Percentiles rank a stretch among this genome's conserved stretches.
Evolutionary conservation across 2,888 invertebrate species (phyloP).

Genomic region (Lithophane leautieri): DNA sequence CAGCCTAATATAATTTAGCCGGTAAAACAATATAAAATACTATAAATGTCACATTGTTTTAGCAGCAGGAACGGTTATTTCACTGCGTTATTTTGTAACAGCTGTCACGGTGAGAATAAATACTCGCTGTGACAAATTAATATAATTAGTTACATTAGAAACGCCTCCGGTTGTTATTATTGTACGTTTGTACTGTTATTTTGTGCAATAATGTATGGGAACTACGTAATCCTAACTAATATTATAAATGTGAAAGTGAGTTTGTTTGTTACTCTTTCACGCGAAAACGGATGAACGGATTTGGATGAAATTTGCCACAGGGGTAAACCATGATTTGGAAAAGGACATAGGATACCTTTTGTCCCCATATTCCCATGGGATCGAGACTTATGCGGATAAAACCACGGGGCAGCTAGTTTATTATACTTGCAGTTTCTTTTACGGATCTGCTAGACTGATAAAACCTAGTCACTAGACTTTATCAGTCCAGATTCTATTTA

Average conservation of each 20-base stretch:
- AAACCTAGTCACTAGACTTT: not conserved
- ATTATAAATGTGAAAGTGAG: too few relatives aligned
- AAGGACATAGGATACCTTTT: too few relatives aligned
- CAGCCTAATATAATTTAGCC: slow-evolving; percentile 23
- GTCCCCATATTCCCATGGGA: too few relatives aligned
- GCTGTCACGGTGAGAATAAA: slow-evolving; percentile 29
- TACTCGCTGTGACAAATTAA: slow-evolving; percentile 45
- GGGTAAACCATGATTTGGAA: too few relatives aligned
- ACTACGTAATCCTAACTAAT: not conserved
- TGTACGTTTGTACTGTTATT: slow-evolving; percentile 15
- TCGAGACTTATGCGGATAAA: too few relatives aligned
- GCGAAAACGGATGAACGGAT: too few relatives aligned
- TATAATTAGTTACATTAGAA: slow-evolving; percentile 32
- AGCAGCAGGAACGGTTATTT: slow-evolving; percentile 2
- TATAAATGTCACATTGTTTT: slow-evolving; percentile 53
- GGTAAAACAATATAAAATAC: slow-evolving; percentile 20
- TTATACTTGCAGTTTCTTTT: not conserved
- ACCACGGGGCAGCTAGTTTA: not conserved
- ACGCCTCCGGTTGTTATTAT: slow-evolving; percentile 4
- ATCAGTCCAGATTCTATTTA: not conserved
- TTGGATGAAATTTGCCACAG: too few relatives aligned
- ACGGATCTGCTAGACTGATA: not conserved
- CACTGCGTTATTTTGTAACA: slow-evolving; percentile 24
- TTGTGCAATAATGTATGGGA: slow-evolving; percentile 16
- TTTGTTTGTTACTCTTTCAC: too few relatives aligned